Base-by-base conservation (phyloP, 2,797 vertebrate genomes). In the Tangara arthus region DNA sequence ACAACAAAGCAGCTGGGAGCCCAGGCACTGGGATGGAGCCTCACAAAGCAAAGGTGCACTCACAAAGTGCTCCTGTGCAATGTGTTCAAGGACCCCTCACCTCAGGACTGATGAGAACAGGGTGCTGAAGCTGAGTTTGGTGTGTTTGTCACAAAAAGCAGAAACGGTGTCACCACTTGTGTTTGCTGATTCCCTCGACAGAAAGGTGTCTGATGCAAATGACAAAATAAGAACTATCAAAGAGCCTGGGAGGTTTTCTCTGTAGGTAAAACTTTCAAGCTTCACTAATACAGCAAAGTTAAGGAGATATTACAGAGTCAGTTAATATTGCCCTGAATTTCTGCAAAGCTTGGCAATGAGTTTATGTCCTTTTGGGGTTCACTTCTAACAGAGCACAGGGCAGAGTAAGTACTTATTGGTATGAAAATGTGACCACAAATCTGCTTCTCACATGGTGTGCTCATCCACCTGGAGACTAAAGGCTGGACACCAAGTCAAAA, bases 101-200 rank as follows among this genome's bases (percentile, higher is more conserved):
- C 71, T 65, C 39, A 27, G 59, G 35, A 75, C 75, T 68, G 84
- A 21, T 66, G 75, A 8, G 52, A 90, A 53, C 30, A 32, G 60
- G 35, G 13, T 22, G 35, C 8, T 60, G 75, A 59, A 57, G 30
- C 60, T 52, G 46, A 9, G 27, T 75, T 69, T 66, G 52, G 34
- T 30, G 32, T 52, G 34, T 81, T 70, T 46, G 66, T 53, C 34
- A 37, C 73, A 50, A 72, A 55, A 46, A 80, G 11, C 1, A 2
- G 56, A 79, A 83, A 44, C 13, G 1, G 0, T 10, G 23, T 61
- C 64, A 11, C 41, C 2, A 0, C 18, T 22, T 26, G 35, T 14
- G 59, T 76, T 79, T 55, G 83, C 77, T 3, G 15, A 35, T 53
- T 41, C 22, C 35, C 15, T n/a, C 35, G 26, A 14, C 39, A 41